Conservation (phyloP, 2,888 invertebrate genomes). For the Antheraea assamensis region DNA sequence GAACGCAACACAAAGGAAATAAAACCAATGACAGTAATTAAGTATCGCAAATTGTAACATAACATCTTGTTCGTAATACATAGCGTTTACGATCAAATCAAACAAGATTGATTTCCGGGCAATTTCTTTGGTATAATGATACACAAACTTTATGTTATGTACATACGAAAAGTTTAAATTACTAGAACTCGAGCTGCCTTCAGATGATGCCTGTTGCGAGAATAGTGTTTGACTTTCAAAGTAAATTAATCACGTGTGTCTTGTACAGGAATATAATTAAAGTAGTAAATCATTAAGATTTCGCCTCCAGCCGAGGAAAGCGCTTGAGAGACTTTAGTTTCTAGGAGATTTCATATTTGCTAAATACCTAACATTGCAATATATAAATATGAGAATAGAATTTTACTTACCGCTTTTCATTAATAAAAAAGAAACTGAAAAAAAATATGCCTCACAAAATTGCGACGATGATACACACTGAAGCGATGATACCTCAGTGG, state of each 20-base stretch:
- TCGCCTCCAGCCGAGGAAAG: background rate
- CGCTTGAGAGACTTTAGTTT: background rate
- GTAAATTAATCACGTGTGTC: constrained; percentile 8
- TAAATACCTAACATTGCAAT: background rate
- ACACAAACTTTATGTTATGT: background rate
- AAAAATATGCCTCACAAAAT: too few relatives aligned
- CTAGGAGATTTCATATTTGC: background rate
- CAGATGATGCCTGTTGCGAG: background rate
- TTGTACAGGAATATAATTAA: background rate
- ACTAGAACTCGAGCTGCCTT: background rate
- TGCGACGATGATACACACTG: too few relatives aligned
- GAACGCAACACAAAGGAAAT: too few relatives aligned
- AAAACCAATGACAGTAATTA: too few relatives aligned
- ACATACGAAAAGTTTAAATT: constrained; percentile 6
- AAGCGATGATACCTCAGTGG: too few relatives aligned
- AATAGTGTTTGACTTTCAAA: constrained; percentile 13
- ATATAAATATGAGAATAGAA: too few relatives aligned
- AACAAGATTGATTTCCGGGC: background rate
- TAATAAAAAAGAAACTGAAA: too few relatives aligned
- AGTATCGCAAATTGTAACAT: background rate
- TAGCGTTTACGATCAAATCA: background rate
- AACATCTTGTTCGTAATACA: background rate
- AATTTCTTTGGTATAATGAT: background rate
- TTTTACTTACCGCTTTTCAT: too few relatives aligned
- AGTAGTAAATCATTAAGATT: constrained; percentile 6